Evolutionary conservation across 2,113 vertebrate genomes (phyloP).

Genomic region (Boleophthalmus pectinirostris): DNA sequence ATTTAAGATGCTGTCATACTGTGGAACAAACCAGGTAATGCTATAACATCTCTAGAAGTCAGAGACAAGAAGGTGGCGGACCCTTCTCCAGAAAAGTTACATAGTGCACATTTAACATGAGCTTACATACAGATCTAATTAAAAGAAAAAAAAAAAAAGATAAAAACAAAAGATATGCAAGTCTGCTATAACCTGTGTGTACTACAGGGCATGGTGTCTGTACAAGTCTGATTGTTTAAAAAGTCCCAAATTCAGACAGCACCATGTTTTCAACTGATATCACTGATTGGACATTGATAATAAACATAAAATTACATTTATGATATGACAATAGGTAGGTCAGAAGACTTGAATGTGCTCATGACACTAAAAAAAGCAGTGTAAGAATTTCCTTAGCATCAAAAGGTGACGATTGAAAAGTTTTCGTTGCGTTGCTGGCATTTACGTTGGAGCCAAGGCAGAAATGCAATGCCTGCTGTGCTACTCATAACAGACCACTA

Average conservation of each 20-base stretch:
- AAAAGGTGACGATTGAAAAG: neutral
- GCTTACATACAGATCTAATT: neutral
- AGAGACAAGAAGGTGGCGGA: too few relatives aligned
- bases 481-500: neutral
- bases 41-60: too few relatives aligned
- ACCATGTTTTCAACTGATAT: constrained; percentile 12
- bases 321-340: constrained; percentile 18
- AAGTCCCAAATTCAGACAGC: constrained; percentile 20
- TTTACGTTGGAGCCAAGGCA: neutral
- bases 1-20: too few relatives aligned
- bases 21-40: too few relatives aligned
- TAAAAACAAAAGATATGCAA: neutral
- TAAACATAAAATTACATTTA: constrained; percentile 4
- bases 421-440: constrained; percentile 8
- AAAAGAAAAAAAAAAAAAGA: constrained; percentile 4
- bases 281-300: neutral
- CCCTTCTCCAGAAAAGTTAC: too few relatives aligned
- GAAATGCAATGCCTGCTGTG: neutral
- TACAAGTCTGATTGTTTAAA: neutral
- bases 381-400: constrained; percentile 6
- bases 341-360: constrained; percentile 22
- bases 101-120: neutral
- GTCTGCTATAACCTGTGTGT: constrained; percentile 11
- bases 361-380: constrained; percentile 33
- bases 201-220: neutral